phyloP scores from a whole-genome alignment of 1,140 invertebrate species.

The Pseudomyrmex concolor region DNA sequence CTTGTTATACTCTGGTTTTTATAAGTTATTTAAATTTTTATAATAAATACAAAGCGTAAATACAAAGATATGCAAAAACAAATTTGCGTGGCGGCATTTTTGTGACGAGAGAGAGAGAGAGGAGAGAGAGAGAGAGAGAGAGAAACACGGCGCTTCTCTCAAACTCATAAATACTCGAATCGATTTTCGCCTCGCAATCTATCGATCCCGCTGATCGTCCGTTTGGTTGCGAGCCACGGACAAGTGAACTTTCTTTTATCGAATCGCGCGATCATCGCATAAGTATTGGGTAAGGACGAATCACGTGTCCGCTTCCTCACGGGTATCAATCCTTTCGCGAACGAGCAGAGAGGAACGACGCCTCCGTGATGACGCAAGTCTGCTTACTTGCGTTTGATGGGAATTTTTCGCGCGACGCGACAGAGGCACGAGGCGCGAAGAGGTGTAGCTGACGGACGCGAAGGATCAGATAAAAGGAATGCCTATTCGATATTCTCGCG shows the following conservation, averaged over 20 bases:
- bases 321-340: slow-evolving; percentile 41
- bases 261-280: slow-evolving; percentile 62
- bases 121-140: too few species aligned
- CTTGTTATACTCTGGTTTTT: neutral
- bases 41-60: neutral
- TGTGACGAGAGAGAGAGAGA: slow-evolving; percentile 28
- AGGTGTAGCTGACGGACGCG: neutral
- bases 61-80: neutral
- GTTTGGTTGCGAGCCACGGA: slow-evolving; percentile 62
- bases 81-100: slow-evolving; percentile 52
- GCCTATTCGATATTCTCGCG: slow-evolving; percentile 31
- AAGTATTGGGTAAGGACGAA: slow-evolving; percentile 65
- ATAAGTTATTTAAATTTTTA: too few species aligned
- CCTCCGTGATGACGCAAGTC: slow-evolving; percentile 16
- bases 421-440: neutral
- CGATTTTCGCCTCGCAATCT: slow-evolving; percentile 59
- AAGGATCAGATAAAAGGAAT: slow-evolving; percentile 44
- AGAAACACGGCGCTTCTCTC: slow-evolving; percentile 2
- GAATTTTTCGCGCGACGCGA: slow-evolving; percentile 19
- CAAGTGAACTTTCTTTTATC: slow-evolving; percentile 75
- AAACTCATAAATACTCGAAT: slow-evolving; percentile 60
- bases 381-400: slow-evolving; percentile 13
- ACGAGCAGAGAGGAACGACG: slow-evolving; percentile 5
- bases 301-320: slow-evolving; percentile 69
- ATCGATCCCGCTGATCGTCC: slow-evolving; percentile 66